These are phyloP conservation scores for Notodromas monacha DNA, from an alignment of 2,888 invertebrate genomes.

Conservation along the genomic window DNA sequence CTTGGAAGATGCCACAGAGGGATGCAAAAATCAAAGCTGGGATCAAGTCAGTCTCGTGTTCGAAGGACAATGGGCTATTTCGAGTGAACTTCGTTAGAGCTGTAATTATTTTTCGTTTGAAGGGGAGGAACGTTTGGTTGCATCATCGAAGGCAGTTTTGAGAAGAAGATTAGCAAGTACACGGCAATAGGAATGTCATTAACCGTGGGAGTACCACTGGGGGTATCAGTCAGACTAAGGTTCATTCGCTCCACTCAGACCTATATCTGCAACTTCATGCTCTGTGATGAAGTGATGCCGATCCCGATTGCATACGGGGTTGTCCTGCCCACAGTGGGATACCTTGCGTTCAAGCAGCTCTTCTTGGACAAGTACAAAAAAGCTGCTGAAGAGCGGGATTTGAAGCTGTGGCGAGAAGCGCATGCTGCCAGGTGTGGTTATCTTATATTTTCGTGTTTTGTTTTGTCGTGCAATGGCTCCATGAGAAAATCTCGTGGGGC, in stretches of 20 bases:
- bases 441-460: neutral
- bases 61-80: neutral
- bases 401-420: slow-evolving; percentile 44
- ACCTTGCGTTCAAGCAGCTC: slow-evolving; percentile 15
- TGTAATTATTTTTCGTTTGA: slow-evolving; percentile 11
- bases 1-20: no score
- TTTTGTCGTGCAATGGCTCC: no score
- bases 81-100: neutral
- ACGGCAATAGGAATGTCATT: slow-evolving; percentile 56
- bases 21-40: neutral
- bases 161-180: slow-evolving; percentile 66
- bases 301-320: slow-evolving; percentile 77
- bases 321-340: slow-evolving; percentile 35
- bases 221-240: slow-evolving; percentile 30
- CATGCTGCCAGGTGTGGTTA: slow-evolving; percentile 30
- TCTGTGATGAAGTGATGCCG: slow-evolving; percentile 62
- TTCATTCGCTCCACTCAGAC: slow-evolving; percentile 54
- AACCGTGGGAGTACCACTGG: slow-evolving; percentile 47
- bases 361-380: slow-evolving; percentile 24
- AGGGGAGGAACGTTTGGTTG: slow-evolving; percentile 60
- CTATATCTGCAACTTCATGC: slow-evolving; percentile 53
- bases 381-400: slow-evolving; percentile 39
- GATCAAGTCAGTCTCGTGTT: slow-evolving; percentile 1
- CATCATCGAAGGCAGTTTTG: slow-evolving; percentile 57
- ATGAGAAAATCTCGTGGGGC: no score